These are phyloP conservation scores for Scalopus aquaticus DNA, from an alignment of 2,113 vertebrate species.

Conservation along the genomic window DNA sequence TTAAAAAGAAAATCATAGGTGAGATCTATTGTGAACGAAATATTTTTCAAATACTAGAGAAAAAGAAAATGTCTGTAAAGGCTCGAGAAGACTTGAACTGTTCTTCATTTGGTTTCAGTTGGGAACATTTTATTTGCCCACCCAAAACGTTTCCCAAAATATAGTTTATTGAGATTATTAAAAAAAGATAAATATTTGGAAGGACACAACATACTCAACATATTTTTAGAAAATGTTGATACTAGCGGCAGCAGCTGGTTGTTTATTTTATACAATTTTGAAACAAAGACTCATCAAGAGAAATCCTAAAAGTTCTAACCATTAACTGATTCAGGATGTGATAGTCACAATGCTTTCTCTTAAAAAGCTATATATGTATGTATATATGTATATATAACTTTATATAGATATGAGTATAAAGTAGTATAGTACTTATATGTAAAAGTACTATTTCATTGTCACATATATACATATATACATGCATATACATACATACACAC, in stretches of 20 bases:
- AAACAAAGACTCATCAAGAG: constrained; percentile 55
- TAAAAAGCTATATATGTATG: neutral
- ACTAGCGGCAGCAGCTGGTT: constrained; percentile 64
- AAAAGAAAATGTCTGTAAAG: neutral
- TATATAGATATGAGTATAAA: too few relatives aligned
- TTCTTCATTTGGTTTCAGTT: constrained; percentile 31
- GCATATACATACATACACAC: neutral
- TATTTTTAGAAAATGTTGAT: constrained; percentile 74
- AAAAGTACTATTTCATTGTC: too few relatives aligned
- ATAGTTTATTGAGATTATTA: constrained; percentile 56
- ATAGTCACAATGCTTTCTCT: constrained; percentile 4
- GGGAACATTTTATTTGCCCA: constrained; percentile 70
- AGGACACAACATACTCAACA: constrained; percentile 54
- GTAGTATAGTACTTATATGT: too few relatives aligned
- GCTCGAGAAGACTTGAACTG: neutral
- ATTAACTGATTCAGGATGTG: neutral
- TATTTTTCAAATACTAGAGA: neutral
- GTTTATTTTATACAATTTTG: constrained; percentile 60
- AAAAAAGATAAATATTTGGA: constrained; percentile 78
- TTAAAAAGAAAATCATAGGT: neutral
- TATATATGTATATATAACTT: neutral
- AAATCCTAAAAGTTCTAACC: constrained; percentile 53
- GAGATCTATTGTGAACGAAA: neutral
- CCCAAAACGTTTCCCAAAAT: constrained; percentile 76
- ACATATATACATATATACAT: neutral